Base-by-base conservation (phyloP, 2,888 invertebrate species). In the Torymus aiolomorphi region DNA sequence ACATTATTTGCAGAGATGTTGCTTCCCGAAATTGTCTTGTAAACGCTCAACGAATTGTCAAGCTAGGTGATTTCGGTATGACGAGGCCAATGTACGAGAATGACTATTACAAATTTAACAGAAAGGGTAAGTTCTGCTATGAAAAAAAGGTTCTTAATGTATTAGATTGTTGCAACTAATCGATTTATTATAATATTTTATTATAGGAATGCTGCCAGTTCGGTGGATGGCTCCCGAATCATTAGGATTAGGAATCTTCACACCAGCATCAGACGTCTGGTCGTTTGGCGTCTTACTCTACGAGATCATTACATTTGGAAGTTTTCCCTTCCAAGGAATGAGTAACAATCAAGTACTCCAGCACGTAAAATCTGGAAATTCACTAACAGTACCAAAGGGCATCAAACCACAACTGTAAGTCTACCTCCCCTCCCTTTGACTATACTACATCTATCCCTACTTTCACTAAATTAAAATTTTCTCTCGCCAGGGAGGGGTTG, bases 221-320 rank as follows among this genome's bases (percentile, higher is more conserved):
- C 92, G 97, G 81, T 97, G 97, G 97, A 97, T 97, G 97, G 95
- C 97, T 0, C 97, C 97, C 0, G 97, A 97, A 91, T 95, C 96
- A 84, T 91, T 97, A 16, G 94, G 93, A 2, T 92, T 95, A 31
- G 97, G 97, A 13, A 92, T 96, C 75, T 97, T 97, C 90, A 96
- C 96, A 0, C 93, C 96, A 20, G 94, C 95, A 56, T 96, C 97
- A 0, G 97, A 98, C 90, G 94, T 97, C 16, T 98, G 97, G 97
- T 95, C 96, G 54, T 97, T 94, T 88, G 97, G 97, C 5, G 95
- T 97, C 61, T 92, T 97, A 24, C 92, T 97, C 2, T 97, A 95
- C 88, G 96, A 96, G 91, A 96, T 97, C 76, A 94, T 97, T 78
- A 97, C 97, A 0, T 97, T 97, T 90, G 97, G 97, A 12, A 95